Percentiles rank a stretch among this genome's conserved stretches.
Conservation (phyloP, 2,888 invertebrate species). For the Eudasyphora cyanicolor region DNA sequence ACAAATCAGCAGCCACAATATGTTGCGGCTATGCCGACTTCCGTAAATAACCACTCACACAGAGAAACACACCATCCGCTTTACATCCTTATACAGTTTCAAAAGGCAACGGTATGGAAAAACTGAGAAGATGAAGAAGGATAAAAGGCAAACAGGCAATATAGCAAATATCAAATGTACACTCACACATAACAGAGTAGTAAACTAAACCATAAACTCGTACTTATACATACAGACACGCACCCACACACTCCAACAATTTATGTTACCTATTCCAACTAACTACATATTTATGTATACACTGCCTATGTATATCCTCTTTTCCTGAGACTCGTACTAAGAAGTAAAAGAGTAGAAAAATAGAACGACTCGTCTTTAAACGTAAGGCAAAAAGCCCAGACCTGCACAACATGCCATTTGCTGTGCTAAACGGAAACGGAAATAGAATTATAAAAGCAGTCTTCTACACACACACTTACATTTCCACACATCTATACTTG, state of each 20-base stretch:
- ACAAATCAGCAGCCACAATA: slow-evolving; percentile 12
- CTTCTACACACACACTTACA: slow-evolving; percentile 16
- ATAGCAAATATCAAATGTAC: not conserved
- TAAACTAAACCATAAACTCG: slow-evolving; percentile 43
- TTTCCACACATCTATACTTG: no score
- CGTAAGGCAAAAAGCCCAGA: slow-evolving; percentile 7
- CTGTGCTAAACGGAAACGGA: slow-evolving; percentile 73
- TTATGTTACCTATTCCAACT: no score
- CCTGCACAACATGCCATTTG: slow-evolving; percentile 41
- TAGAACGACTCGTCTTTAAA: not conserved
- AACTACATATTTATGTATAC: no score
- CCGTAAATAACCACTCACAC: slow-evolving; percentile 32
- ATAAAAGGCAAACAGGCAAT: slow-evolving; percentile 18
- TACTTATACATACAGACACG: slow-evolving; percentile 5
- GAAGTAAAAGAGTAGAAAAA: slow-evolving; percentile 19
- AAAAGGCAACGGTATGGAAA: not conserved
- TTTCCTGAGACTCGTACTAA: no score
- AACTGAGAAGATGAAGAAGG: not conserved
- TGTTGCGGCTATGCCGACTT: slow-evolving; percentile 42
- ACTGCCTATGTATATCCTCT: no score
- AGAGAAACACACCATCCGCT: slow-evolving; percentile 63
- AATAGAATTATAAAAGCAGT: slow-evolving; percentile 76
- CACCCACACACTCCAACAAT: slow-evolving; percentile 34
- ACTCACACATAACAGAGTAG: not conserved
- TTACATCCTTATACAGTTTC: slow-evolving; percentile 14